A percentile compares a stretch with the other conserved stretches of the same genome.
Evolutionary conservation across 2,113 vertebrate species (phyloP).

Genomic region (Columba janthina): DNA sequence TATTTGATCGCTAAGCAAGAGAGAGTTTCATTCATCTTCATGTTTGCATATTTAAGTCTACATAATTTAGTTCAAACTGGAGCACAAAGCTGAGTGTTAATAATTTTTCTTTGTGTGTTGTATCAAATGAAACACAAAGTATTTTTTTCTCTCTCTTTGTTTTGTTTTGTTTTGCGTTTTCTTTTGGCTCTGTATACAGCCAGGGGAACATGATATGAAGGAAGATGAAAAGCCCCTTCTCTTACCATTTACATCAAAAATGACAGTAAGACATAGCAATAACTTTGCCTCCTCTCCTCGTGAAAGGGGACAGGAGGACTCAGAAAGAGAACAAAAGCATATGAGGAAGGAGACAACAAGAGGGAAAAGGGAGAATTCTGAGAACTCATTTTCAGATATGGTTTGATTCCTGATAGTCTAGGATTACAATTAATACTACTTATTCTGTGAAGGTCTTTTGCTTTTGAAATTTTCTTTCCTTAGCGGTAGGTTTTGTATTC

Average conservation of each 20-base stretch:
- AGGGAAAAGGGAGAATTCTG: background rate
- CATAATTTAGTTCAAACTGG: conserved; percentile 61
- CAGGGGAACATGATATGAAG: background rate
- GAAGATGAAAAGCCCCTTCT: background rate
- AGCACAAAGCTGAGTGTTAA: conserved; percentile 61
- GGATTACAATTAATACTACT: background rate
- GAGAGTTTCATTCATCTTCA: conserved; percentile 70
- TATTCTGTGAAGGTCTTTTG: background rate
- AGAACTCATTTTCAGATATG: background rate
- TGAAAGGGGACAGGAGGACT: background rate
- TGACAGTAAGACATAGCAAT: background rate
- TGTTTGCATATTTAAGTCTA: conserved; percentile 71
- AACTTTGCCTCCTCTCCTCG: background rate
- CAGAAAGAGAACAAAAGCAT: background rate
- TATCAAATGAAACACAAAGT: conserved; percentile 53
- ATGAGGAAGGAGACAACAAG: background rate
- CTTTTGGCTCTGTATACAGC: background rate
- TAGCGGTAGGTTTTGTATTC: background rate
- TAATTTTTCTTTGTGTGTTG: conserved; percentile 59
- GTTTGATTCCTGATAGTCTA: background rate
- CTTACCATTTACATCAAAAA: background rate
- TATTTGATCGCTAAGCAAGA: conserved; percentile 55
- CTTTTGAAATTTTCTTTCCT: background rate
- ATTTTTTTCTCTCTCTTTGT: background rate
- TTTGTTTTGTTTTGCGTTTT: background rate